These are phyloP conservation scores for Cryptophagus acutangulus DNA, from an alignment of 2,888 invertebrate species.

Conservation along the genomic window DNA sequence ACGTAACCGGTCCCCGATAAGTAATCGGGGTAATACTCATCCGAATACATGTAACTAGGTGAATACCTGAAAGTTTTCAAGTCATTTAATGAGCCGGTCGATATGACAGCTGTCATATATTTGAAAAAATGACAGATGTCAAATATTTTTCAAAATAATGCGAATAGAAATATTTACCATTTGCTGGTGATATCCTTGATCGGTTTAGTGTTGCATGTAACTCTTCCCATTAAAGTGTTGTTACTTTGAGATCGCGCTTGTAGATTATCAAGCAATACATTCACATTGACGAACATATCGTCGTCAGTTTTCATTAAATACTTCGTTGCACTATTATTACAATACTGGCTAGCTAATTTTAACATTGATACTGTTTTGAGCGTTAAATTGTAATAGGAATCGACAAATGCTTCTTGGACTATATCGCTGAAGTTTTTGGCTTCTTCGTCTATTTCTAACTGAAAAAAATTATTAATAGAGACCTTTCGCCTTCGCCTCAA, in stretches of 20 bases:
- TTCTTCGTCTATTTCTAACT: slow-evolving; percentile 63
- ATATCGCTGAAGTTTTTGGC: slow-evolving; percentile 66
- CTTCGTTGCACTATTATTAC: slow-evolving; percentile 47
- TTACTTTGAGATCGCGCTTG: slow-evolving; percentile 32
- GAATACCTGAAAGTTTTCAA: slow-evolving; percentile 69
- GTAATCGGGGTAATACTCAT: slow-evolving; percentile 70
- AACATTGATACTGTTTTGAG: slow-evolving; percentile 80
- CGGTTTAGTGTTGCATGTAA: slow-evolving; percentile 75
- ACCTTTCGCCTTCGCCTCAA: slow-evolving; percentile 13
- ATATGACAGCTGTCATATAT: neutral
- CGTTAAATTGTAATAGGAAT: slow-evolving; percentile 82
- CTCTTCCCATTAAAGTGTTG: slow-evolving; percentile 64
- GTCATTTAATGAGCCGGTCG: no score
- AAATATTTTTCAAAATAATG: slow-evolving; percentile 4
- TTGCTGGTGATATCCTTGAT: slow-evolving; percentile 69
- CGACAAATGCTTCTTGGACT: slow-evolving; percentile 77
- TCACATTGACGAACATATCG: slow-evolving; percentile 77
- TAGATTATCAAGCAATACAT: slow-evolving; percentile 28
- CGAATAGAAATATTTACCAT: slow-evolving; percentile 54
- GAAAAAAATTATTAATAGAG: slow-evolving; percentile 37
- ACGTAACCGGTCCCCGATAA: slow-evolving; percentile 78
- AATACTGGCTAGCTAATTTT: slow-evolving; percentile 71
- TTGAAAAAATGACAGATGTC: no score
- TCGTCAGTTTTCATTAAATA: slow-evolving; percentile 83
- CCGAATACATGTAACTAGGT: slow-evolving; percentile 72